A percentile compares a stretch with the other conserved stretches of the same genome.
Conservation (phyloP, 2,797 vertebrate genomes). For the Lithobates sylvaticus region DNA sequence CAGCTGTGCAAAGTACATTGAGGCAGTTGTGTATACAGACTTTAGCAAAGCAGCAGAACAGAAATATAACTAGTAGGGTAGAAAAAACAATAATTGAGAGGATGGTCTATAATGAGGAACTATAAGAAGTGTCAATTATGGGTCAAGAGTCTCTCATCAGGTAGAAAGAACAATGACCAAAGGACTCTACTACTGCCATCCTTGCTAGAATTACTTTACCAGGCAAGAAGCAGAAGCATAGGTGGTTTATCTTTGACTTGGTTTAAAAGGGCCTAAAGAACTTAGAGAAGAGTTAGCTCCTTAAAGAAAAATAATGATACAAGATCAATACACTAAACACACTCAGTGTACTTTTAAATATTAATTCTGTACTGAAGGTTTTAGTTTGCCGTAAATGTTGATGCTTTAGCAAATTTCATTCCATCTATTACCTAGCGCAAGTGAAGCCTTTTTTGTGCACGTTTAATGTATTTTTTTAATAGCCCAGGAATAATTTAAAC, state of each 20-base stretch:
- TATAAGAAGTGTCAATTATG: neutral
- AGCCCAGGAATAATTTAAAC: neutral
- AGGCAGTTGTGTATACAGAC: neutral
- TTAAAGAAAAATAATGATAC: neutral
- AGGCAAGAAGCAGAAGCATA: neutral
- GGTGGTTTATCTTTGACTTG: neutral
- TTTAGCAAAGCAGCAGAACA: neutral
- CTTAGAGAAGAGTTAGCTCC: no score
- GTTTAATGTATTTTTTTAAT: neutral
- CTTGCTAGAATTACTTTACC: neutral
- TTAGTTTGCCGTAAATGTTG: neutral
- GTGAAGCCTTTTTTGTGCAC: neutral
- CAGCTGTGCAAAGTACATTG: neutral
- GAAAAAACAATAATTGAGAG: neutral
- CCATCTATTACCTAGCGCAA: neutral
- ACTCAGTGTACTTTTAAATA: neutral
- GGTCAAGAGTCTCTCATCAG: neutral
- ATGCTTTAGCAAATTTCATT: neutral
- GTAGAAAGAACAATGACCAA: neutral
- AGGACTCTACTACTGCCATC: neutral
- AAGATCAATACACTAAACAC: neutral
- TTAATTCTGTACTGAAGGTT: neutral
- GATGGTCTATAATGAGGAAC: neutral
- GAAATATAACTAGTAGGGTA: neutral
- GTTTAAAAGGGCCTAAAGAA: no score